Evolutionary conservation across 2,113 vertebrate genomes (phyloP).

Genomic region (Triplophysa siluroides): DNA sequence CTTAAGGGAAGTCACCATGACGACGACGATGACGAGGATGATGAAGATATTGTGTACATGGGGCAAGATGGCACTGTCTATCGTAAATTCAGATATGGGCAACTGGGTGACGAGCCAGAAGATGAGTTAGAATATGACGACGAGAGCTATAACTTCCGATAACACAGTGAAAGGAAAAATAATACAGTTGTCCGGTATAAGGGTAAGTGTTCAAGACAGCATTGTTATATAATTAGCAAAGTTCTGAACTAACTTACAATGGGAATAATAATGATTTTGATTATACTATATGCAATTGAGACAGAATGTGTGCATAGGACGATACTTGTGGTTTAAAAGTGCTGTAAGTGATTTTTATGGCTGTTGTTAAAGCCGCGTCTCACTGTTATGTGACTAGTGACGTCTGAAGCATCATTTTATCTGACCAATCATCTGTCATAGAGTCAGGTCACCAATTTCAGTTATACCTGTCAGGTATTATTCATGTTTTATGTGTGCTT

Average conservation of each 20-base stretch:
- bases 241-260: not conserved
- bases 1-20: conserved; percentile 57
- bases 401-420: too few species aligned
- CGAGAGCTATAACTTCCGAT: conserved; percentile 90
- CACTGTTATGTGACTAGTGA: too few species aligned
- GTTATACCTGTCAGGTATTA: too few species aligned
- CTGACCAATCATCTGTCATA: too few species aligned
- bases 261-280: not conserved
- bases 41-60: conserved; percentile 95
- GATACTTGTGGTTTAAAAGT: too few species aligned
- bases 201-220: not conserved
- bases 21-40: conserved; percentile 74
- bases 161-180: conserved; percentile 53
- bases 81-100: conserved; percentile 89
- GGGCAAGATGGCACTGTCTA: conserved; percentile 93
- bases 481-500: too few species aligned
- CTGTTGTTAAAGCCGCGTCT: too few species aligned
- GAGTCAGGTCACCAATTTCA: too few species aligned
- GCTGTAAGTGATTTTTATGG: too few species aligned
- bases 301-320: too few species aligned
- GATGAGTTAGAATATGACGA: conserved; percentile 95
- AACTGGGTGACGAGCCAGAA: conserved; percentile 83
- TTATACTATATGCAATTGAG: too few species aligned
- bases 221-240: not conserved
- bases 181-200: not conserved